These are phyloP conservation scores for Regulus satrapa DNA, from an alignment of 2,113 vertebrate species.

Conservation along the genomic window DNA sequence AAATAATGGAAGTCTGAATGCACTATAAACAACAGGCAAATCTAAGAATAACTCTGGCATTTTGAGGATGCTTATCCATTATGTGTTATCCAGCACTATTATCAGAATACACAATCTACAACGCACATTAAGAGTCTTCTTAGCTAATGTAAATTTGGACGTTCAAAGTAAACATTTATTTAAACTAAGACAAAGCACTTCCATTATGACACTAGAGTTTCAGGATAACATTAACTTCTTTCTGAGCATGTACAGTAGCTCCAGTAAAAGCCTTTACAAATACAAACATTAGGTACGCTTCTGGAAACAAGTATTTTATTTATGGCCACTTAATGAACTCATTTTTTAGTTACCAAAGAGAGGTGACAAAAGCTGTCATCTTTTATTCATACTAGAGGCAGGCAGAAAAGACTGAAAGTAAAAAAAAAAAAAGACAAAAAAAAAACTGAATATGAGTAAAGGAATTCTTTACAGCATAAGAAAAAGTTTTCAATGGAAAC, in stretches of 20 bases:
- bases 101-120: background rate
- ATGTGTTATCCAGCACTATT: background rate
- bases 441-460: background rate
- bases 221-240: background rate
- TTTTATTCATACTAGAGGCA: background rate
- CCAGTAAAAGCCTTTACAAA: background rate
- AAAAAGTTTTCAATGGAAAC: background rate
- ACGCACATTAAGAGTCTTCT: background rate
- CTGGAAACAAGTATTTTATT: constrained; percentile 12
- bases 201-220: background rate
- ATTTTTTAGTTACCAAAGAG: background rate
- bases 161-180: constrained; percentile 38
- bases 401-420: background rate
- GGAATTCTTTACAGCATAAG: background rate
- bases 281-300: background rate
- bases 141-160: background rate
- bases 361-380: background rate
- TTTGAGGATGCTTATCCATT: background rate
- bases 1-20: background rate
- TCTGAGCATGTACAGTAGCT: background rate
- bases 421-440: too few relatives aligned
- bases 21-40: background rate
- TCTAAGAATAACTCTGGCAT: background rate
- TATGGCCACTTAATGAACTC: background rate
- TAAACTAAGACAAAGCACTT: constrained; percentile 26